A percentile compares a stretch with the other conserved stretches of the same genome.
Evolutionary conservation across 2,888 invertebrate genomes (phyloP).

Genomic region (Carterocephalus palaemon): DNA sequence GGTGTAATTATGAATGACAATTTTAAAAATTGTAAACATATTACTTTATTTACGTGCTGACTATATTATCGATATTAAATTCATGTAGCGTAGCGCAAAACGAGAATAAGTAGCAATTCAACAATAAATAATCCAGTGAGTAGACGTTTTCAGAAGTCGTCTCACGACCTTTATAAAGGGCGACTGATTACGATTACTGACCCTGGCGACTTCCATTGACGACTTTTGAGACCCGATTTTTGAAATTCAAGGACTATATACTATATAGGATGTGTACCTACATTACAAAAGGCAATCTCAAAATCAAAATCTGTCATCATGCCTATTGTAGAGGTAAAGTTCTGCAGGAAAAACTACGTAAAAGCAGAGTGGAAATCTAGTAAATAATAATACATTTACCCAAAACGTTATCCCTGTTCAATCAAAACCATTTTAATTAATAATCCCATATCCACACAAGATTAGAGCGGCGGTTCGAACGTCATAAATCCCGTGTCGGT

Average conservation of each 20-base stretch:
- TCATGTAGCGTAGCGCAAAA: constrained; percentile 31
- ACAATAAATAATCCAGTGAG: constrained; percentile 51
- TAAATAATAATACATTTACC: background rate
- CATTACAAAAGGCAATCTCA: no score
- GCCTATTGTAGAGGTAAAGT: no score
- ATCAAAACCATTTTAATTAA: constrained; percentile 11
- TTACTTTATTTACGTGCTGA: no score
- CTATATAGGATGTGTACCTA: no score
- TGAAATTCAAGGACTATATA: no score
- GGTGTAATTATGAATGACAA: no score
- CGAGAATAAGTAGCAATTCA: constrained; percentile 45
- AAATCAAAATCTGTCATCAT: background rate
- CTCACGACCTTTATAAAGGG: background rate
- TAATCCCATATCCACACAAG: constrained; percentile 18
- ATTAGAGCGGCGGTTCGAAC: constrained; percentile 24
- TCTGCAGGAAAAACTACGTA: no score
- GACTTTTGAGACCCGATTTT: no score
- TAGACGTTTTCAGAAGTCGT: constrained; percentile 37
- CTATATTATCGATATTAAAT: constrained; percentile 22
- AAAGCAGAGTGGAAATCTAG: no score
- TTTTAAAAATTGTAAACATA: no score
- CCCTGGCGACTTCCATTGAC: no score
- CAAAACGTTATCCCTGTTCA: constrained; percentile 3
- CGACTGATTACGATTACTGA: no score
- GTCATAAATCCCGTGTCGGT: constrained; percentile 36